Evolutionary conservation across 2,888 invertebrate genomes (phyloP), one percentile per base, ranked within the genome.

Genomic region (Idaea dimidiata): DNA sequence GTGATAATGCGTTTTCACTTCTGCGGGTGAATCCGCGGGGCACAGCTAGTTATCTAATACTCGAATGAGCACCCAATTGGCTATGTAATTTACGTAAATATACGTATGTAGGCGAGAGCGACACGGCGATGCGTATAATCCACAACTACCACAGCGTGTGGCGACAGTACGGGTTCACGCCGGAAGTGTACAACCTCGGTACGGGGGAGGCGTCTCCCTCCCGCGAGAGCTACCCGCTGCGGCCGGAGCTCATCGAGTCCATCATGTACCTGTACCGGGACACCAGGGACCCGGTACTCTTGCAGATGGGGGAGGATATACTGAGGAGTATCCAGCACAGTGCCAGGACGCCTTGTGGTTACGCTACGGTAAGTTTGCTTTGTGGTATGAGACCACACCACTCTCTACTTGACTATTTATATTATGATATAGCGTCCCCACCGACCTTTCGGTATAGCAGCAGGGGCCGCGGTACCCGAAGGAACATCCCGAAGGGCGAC

Each of bases 81-180:
- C 24, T n/a, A 17, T 43, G 58, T 33, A 43, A 31, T n/a, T 58
- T 57, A 57, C 63, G 5, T 16, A 55, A 58, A 18, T 6, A 32
- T 16, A 16, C 17, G 16, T 43, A 6, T 18, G 2, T 89, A 93
- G 98, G 99, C 6, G 98, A 99, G 80, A 95, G 97, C 14, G 96
- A 96, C 73, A 95, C 96, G 71, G 99, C 98, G 0, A 96, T 98
- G 95, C 96, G 97, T 74, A 97, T 98, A 4, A 93, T 99, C 67
- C 96, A 97, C 79, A 99, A 99, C 87, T 99, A 99, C 87, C 98
- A 99, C 81, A 96, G 97, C 77, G 97, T 99, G 0, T 98, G 99
- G 97, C 96, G 96, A 65, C 98, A 99, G 83, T 99, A 98, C 87
- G 99, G 99, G 0, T 99, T 99, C 80, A 96, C 98, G 0, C 99